These are phyloP conservation scores for Montipora cactus DNA, from an alignment of 64 coral and sea anemone genomes.

Conservation along the genomic window DNA sequence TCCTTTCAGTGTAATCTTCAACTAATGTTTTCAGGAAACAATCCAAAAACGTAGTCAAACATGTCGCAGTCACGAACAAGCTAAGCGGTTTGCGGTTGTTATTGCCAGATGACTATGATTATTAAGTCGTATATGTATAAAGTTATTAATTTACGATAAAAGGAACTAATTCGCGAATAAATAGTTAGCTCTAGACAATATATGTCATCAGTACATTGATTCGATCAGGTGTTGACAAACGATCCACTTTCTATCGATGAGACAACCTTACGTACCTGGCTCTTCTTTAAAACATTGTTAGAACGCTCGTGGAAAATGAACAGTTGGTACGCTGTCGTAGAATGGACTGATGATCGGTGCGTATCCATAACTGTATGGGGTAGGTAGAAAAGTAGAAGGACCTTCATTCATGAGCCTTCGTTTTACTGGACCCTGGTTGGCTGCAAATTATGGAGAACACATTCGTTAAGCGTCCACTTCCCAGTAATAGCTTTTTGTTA, in stretches of 20 bases:
- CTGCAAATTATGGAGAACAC: background rate
- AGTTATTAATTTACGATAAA: too few species aligned
- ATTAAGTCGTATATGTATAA: too few species aligned
- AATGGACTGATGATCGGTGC: conserved; percentile 18
- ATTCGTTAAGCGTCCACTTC: too few species aligned
- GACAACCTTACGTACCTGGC: background rate
- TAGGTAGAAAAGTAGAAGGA: background rate
- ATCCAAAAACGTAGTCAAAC: background rate
- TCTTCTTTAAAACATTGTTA: background rate
- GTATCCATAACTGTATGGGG: conserved; percentile 26
- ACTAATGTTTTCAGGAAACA: background rate
- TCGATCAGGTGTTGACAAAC: too few species aligned
- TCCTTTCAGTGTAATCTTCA: background rate
- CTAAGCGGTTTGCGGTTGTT: too few species aligned
- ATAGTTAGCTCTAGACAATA: too few species aligned
- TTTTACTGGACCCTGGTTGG: background rate
- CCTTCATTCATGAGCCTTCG: background rate
- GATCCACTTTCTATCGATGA: too few species aligned
- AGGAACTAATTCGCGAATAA: too few species aligned
- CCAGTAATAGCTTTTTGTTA: too few species aligned
- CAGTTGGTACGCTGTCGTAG: background rate
- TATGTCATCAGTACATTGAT: too few species aligned
- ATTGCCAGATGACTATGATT: too few species aligned
- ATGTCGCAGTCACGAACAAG: too few species aligned
- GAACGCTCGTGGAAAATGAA: background rate